Percentiles rank a stretch among this genome's conserved stretches.
phyloP scores from a whole-genome alignment of 2,797 vertebrate genomes.

The Enteromius fasciolatus region DNA sequence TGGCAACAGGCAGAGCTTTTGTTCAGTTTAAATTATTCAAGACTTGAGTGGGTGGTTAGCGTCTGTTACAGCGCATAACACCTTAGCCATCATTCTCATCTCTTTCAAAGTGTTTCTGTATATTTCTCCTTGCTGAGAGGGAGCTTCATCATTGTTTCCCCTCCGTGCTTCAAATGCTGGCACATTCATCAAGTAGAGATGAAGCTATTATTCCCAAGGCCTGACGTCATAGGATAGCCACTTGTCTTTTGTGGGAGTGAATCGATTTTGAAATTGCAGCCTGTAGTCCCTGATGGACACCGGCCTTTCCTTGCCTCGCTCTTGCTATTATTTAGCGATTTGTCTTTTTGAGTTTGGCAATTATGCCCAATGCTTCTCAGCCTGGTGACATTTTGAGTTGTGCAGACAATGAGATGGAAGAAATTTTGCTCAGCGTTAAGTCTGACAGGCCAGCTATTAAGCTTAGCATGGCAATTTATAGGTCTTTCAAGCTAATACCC shows the following conservation, averaged over 20 bases:
- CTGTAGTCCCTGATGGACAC: conserved; percentile 10
- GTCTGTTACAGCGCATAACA: not conserved
- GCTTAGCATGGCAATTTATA: conserved; percentile 22
- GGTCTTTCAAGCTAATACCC: not conserved
- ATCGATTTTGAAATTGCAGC: conserved; percentile 56
- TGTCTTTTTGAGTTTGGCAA: conserved; percentile 25
- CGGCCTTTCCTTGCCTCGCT: not conserved
- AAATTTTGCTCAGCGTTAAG: not conserved
- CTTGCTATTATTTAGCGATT: conserved; percentile 41
- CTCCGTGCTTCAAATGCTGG: not conserved
- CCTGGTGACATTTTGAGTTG: conserved; percentile 43
- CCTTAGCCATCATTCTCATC: conserved; percentile 6
- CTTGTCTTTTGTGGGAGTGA: conserved; percentile 39
- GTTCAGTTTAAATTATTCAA: conserved; percentile 42
- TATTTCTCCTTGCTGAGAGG: conserved; percentile 11
- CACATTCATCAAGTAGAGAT: conserved; percentile 43
- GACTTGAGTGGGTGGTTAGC: conserved; percentile 35
- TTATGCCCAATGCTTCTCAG: conserved; percentile 18
- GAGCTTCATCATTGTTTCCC: conserved; percentile 24
- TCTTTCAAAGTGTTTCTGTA: conserved; percentile 11
- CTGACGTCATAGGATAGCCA: conserved; percentile 25
- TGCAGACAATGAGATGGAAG: conserved; percentile 34
- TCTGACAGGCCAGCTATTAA: not conserved
- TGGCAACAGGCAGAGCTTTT: conserved; percentile 15
- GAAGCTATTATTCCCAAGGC: conserved; percentile 39